Evolutionary conservation across 2,888 invertebrate genomes (phyloP), one percentile per base, ranked within the genome.

Genomic region (Apocheima hispidaria): DNA sequence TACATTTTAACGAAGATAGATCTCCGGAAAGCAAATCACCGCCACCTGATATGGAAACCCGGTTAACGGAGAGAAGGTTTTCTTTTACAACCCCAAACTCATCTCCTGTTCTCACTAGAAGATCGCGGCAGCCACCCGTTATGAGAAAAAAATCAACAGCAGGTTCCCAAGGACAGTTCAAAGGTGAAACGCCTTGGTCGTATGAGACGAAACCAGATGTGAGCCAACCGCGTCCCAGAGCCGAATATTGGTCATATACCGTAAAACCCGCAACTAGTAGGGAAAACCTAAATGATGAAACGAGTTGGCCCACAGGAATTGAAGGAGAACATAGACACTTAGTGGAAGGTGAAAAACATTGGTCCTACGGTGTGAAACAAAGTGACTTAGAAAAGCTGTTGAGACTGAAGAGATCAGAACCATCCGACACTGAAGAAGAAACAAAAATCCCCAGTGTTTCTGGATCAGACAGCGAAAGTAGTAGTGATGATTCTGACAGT

Each of bases 301-400:
- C 28, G 4, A 28, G 26, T 41, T 52, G 52, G 56, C 48, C 36
- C 1, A 52, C 23, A 62, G 52, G 4, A 20, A 33, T 28, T 2
- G 44, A 51, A 46, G 56, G 48, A 14, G 61, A 52, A 4, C 48
- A 48, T 30, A 35, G 41, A 5, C 61, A 62, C 10, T 50, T 61
- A 51, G 55, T 56, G 10, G 61, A 64, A 63, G 87, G 84, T 53
- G 91, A 92, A 75, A 81, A 86, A 4, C 89, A 86, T 79, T 92
- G 92, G 92, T 91, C 92, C 5, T 92, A 92, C 61, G 92, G 92
- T 59, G 92, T 92, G 7, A 87, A 84, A 57, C 92, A 92, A 77
- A 85, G 85, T 74, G 92, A 92, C 74, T 78, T 92, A 72, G 92
- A 92, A 74, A 90, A 86, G 72, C 74, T 92, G 66, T 72, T 92